phyloP scores from a whole-genome alignment of 53 echinoderm and acorn worm species.

The Luidia sarsii region DNA sequence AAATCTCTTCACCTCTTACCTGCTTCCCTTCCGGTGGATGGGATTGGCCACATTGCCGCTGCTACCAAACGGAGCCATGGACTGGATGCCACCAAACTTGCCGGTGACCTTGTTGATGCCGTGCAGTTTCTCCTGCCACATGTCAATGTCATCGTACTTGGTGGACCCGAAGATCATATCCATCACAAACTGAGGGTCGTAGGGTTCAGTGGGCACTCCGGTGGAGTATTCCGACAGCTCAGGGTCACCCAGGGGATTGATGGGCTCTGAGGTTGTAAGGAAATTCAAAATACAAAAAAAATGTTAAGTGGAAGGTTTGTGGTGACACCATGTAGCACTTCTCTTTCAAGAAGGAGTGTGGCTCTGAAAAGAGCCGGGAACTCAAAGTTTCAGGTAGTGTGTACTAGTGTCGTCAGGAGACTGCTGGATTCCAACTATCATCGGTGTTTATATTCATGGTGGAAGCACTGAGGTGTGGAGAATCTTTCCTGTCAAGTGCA shows the following conservation, averaged over 20 bases:
- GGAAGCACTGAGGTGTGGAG: too few species aligned
- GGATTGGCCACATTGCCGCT: background rate
- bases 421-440: too few species aligned
- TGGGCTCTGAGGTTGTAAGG: constrained; percentile 29
- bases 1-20: background rate
- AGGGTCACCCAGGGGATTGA: constrained; percentile 50
- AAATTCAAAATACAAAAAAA: too few species aligned
- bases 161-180: constrained; percentile 50
- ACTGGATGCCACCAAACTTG: constrained; percentile 52
- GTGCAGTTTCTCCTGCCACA: constrained; percentile 50
- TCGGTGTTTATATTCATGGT: too few species aligned
- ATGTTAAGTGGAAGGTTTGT: too few species aligned
- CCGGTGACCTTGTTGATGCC: constrained; percentile 45
- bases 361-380: too few species aligned
- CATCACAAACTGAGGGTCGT: constrained; percentile 38
- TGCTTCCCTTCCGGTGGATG: constrained; percentile 21
- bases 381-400: too few species aligned
- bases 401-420: too few species aligned
- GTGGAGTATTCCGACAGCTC: constrained; percentile 40
- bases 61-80: constrained; percentile 47
- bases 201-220: constrained; percentile 18
- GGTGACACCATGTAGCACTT: too few species aligned
- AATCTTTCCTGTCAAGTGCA: too few species aligned
- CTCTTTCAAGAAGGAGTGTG: too few species aligned
- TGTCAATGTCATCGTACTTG: constrained; percentile 59